A percentile compares a stretch with the other conserved stretches of the same genome.
These are phyloP conservation scores for Luscinia luscinia DNA, from an alignment of 2,797 vertebrate genomes.

Conservation along the genomic window DNA sequence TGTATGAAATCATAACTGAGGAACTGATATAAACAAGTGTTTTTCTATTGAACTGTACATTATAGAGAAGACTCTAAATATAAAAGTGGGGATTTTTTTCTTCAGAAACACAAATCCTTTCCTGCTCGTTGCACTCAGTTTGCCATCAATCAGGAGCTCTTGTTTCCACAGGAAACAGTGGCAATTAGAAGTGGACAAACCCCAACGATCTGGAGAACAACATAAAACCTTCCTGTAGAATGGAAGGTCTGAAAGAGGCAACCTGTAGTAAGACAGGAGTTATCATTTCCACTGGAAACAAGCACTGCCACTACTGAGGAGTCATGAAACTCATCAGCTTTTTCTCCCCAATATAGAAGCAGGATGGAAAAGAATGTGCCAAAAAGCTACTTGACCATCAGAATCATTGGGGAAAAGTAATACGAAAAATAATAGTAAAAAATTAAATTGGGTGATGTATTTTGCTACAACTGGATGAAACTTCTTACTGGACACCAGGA, in stretches of 20 bases:
- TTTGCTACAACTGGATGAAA: neutral
- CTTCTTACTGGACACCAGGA: neutral
- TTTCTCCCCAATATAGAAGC: neutral
- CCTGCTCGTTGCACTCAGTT: neutral
- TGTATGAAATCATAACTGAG: neutral
- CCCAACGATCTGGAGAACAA: neutral
- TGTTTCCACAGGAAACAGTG: constrained; percentile 66
- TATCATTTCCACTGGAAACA: constrained; percentile 66
- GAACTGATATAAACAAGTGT: neutral
- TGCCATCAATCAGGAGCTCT: neutral
- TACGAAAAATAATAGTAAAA: neutral
- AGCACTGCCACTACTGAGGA: constrained; percentile 13
- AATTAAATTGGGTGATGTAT: neutral
- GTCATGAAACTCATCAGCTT: neutral
- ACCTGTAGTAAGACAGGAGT: constrained; percentile 43
- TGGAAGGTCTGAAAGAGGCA: constrained; percentile 21
- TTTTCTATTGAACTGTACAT: neutral
- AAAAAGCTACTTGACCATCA: neutral
- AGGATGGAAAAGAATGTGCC: neutral
- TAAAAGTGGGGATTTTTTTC: neutral
- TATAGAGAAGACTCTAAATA: neutral
- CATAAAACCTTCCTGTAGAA: neutral
- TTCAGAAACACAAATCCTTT: neutral
- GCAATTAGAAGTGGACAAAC: neutral
- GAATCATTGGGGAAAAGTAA: neutral